phyloP scores from a whole-genome alignment of 2,888 invertebrate genomes.

The Mythimna impura region DNA sequence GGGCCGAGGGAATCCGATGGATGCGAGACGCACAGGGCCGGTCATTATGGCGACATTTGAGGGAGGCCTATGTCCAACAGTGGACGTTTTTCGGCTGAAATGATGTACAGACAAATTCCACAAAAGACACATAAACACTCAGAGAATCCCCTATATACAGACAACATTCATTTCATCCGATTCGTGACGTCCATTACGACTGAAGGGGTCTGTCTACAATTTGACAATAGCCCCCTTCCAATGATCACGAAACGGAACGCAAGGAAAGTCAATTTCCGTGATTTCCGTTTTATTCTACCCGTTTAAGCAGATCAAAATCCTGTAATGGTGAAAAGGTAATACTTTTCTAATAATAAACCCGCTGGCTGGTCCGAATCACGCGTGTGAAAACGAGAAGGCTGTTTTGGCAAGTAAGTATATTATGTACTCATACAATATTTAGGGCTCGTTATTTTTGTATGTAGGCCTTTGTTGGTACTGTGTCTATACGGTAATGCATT shows the following conservation, averaged over 20 bases:
- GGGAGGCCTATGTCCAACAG: too few relatives aligned
- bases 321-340: constrained; percentile 71
- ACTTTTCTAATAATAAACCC: constrained; percentile 76
- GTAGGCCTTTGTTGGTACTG: constrained; percentile 51
- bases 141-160: constrained; percentile 26
- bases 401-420: constrained; percentile 62
- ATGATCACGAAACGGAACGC: constrained; percentile 78
- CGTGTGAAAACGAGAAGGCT: constrained; percentile 62
- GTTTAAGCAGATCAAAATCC: constrained; percentile 69
- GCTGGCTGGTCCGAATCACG: constrained; percentile 55
- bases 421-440: constrained; percentile 74
- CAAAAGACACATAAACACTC: constrained; percentile 2
- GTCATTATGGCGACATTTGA: too few relatives aligned
- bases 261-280: constrained; percentile 82
- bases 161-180: constrained; percentile 53
- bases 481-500: constrained; percentile 62
- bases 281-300: constrained; percentile 77
- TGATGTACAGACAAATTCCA: neutral
- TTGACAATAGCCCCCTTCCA: constrained; percentile 69
- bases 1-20: too few relatives aligned
- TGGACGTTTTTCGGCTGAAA: too few relatives aligned
- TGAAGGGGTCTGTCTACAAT: constrained; percentile 59
- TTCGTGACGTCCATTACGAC: constrained; percentile 64
- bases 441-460: constrained; percentile 71
- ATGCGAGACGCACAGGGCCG: too few relatives aligned